These are phyloP conservation scores for Clinocottus analis DNA, from an alignment of 2,113 vertebrate genomes.

Conservation along the genomic window DNA sequence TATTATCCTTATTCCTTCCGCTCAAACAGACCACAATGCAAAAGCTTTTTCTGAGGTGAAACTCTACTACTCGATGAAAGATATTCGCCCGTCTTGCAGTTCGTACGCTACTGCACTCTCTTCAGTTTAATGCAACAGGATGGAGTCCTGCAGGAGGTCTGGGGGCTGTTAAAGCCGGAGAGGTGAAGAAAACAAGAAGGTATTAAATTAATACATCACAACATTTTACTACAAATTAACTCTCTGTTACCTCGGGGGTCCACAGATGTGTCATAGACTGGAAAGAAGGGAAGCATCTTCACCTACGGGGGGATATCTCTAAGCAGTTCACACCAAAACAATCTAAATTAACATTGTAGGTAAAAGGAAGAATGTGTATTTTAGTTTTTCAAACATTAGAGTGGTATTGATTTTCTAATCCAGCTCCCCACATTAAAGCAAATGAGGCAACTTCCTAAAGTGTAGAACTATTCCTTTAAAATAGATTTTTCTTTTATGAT, in stretches of 20 bases:
- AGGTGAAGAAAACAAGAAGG: not conserved
- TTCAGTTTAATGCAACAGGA: conserved; percentile 11
- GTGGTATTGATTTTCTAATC: not conserved
- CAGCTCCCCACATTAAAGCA: not conserved
- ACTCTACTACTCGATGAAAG: not conserved
- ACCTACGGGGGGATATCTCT: too few species aligned
- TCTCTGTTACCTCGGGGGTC: not conserved
- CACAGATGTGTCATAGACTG: too few species aligned
- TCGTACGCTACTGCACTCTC: not conserved
- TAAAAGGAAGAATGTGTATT: too few species aligned
- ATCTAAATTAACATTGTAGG: too few species aligned
- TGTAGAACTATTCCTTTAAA: not conserved
- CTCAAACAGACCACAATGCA: conserved; percentile 2
- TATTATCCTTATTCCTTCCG: not conserved
- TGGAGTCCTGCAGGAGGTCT: conserved; percentile 11
- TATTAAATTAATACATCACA: not conserved
- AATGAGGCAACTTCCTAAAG: not conserved
- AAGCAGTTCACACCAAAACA: too few species aligned
- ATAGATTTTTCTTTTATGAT: not conserved
- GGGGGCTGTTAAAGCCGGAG: not conserved
- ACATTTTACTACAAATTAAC: not conserved
- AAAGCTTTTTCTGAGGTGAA: conserved; percentile 10
- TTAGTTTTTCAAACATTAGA: not conserved
- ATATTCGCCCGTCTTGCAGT: not conserved
- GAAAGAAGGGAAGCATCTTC: too few species aligned